A percentile compares a stretch with the other conserved stretches of the same genome.
Evolutionary conservation across 2,113 vertebrate species (phyloP).

Genomic region (Ptilorrhoa leucosticta): DNA sequence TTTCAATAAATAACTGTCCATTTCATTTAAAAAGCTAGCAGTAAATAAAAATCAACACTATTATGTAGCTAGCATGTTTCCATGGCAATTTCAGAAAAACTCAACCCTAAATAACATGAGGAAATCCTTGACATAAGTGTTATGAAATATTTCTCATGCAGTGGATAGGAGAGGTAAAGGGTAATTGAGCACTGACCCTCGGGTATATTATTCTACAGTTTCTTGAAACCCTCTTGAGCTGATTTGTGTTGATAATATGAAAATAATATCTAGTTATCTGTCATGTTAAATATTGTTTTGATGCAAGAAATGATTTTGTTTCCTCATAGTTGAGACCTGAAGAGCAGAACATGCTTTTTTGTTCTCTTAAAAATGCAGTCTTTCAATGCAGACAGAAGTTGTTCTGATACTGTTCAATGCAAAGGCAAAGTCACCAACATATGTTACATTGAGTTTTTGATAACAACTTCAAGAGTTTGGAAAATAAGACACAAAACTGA

Average conservation of each 20-base stretch:
- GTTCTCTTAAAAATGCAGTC: background rate
- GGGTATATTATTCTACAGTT: background rate
- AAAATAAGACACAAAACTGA: background rate
- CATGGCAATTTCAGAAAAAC: background rate
- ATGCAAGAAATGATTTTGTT: background rate
- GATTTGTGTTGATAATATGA: background rate
- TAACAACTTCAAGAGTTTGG: background rate
- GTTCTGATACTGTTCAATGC: background rate
- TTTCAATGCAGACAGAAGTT: background rate
- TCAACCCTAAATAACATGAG: background rate
- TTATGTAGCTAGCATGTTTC: fast-evolving
- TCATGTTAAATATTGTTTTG: background rate
- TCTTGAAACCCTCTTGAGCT: background rate
- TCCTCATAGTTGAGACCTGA: background rate
- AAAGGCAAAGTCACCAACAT: background rate
- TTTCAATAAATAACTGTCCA: background rate
- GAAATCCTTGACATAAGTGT: background rate
- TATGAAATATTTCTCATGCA: background rate
- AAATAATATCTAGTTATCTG: background rate
- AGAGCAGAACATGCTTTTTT: background rate
- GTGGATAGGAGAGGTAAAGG: background rate
- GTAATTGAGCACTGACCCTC: background rate
- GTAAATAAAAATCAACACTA: background rate
- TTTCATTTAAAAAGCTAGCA: background rate
- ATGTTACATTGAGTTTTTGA: background rate